phyloP scores from a whole-genome alignment of 2,113 vertebrate genomes.

The Malurus melanocephalus region DNA sequence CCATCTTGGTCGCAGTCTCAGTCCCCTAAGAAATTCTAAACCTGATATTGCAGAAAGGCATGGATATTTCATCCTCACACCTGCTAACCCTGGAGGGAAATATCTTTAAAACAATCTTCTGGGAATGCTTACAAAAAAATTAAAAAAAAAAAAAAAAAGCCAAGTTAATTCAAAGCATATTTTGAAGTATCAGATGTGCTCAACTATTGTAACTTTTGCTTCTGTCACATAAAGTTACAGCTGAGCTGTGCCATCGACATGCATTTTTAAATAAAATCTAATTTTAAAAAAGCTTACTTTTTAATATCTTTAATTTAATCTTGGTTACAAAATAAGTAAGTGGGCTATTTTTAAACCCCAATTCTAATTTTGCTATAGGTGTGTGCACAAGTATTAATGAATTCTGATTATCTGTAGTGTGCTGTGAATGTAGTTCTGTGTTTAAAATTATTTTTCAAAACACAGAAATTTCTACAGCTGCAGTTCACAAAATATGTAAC shows the following conservation, averaged over 20 bases:
- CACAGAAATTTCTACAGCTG: neutral
- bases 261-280: neutral
- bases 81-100: conserved; percentile 64
- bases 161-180: conserved; percentile 51
- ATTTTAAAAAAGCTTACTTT: neutral
- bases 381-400: accelerated
- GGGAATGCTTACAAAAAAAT: conserved; percentile 39
- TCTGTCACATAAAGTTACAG: neutral
- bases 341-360: neutral
- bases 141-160: neutral
- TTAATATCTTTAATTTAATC: neutral
- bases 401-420: neutral
- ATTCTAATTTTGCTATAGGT: neutral
- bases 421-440: neutral
- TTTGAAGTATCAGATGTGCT: conserved; percentile 19
- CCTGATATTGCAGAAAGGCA: conserved; percentile 55
- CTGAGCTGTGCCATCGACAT: neutral
- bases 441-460: neutral
- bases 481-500: neutral
- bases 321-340: neutral
- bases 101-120: conserved; percentile 55
- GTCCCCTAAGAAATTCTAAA: conserved; percentile 52
- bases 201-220: neutral
- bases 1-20: conserved; percentile 11
- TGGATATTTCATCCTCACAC: conserved; percentile 57